A percentile compares a stretch with the other conserved stretches of the same genome.
Evolutionary conservation across 2,797 vertebrate species (phyloP).

Genomic region (Hapalemur alaotrensis): DNA sequence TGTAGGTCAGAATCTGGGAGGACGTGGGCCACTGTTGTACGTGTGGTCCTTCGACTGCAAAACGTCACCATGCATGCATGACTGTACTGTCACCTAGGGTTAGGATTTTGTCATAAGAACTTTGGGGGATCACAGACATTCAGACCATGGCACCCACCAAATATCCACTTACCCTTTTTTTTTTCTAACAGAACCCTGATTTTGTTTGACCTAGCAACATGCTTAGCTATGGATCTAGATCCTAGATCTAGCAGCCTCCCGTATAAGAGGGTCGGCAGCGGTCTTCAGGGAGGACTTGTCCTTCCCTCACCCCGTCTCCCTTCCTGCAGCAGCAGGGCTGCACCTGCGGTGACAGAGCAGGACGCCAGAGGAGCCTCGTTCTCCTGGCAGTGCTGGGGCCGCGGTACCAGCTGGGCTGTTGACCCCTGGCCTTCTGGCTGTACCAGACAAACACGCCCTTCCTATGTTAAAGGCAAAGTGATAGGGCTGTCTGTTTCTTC

Average conservation of each 20-base stretch:
- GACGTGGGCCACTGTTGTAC: background rate
- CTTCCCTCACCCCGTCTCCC: background rate
- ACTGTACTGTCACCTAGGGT: background rate
- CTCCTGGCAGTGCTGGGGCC: background rate
- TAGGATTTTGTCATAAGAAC: background rate
- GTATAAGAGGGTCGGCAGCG: fast-evolving
- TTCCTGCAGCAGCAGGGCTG: background rate
- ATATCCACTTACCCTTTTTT: background rate
- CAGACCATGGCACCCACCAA: background rate
- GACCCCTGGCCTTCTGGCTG: background rate
- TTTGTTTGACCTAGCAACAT: background rate
- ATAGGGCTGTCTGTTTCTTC: background rate
- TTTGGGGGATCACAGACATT: background rate
- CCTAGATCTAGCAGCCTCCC: background rate
- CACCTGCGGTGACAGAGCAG: background rate
- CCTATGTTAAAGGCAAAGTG: background rate
- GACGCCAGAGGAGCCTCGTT: background rate
- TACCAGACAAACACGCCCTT: background rate
- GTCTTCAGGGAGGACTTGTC: background rate
- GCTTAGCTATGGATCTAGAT: background rate
- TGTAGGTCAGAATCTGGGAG: background rate
- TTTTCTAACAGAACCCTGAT: background rate
- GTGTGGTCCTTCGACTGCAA: too few species aligned
- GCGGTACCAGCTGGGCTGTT: background rate
- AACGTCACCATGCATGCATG: background rate